Evolutionary conservation across 2,113 vertebrate genomes (phyloP).

Genomic region (Morone chrysops): DNA sequence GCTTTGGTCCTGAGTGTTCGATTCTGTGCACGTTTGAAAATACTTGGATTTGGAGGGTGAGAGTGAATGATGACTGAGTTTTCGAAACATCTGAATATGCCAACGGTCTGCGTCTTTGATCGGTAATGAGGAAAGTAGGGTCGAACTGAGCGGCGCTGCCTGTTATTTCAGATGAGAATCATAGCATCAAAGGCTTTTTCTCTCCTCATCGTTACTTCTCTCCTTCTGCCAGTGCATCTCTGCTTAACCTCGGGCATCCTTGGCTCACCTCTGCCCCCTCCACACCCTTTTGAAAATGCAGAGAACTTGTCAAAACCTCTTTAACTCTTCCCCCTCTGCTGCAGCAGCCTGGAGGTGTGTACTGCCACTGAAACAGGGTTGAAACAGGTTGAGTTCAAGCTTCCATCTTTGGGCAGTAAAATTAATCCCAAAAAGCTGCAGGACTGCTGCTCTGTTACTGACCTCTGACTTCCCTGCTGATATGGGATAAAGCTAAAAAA

Average conservation of each 20-base stretch:
- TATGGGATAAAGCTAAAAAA: neutral
- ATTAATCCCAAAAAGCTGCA: neutral
- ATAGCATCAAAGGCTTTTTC: conserved; percentile 59
- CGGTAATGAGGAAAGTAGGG: conserved; percentile 62
- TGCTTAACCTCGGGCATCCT: conserved; percentile 40
- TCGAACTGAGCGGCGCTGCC: conserved; percentile 32
- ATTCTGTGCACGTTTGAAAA: conserved; percentile 40
- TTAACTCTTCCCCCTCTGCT: conserved; percentile 6
- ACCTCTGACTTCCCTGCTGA: conserved; percentile 19
- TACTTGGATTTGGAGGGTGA: neutral
- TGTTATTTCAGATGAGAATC: conserved; percentile 65
- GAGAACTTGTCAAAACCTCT: conserved; percentile 44
- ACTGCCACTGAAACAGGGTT: neutral
- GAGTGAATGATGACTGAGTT: conserved; percentile 39
- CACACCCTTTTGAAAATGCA: conserved; percentile 20
- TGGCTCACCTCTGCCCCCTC: conserved; percentile 51
- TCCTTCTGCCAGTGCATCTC: conserved; percentile 16
- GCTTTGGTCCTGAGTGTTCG: neutral
- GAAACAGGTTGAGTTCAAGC: conserved; percentile 6
- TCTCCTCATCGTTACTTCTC: conserved; percentile 17
- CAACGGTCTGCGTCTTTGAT: conserved; percentile 61
- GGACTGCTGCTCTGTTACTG: neutral
- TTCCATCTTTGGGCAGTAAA: neutral
- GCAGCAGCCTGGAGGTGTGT: neutral
- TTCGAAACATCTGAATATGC: conserved; percentile 20